Evolutionary conservation across 2,888 invertebrate genomes (phyloP), one percentile per base, ranked within the genome.

Genomic region (Dysmachus trigonus): DNA sequence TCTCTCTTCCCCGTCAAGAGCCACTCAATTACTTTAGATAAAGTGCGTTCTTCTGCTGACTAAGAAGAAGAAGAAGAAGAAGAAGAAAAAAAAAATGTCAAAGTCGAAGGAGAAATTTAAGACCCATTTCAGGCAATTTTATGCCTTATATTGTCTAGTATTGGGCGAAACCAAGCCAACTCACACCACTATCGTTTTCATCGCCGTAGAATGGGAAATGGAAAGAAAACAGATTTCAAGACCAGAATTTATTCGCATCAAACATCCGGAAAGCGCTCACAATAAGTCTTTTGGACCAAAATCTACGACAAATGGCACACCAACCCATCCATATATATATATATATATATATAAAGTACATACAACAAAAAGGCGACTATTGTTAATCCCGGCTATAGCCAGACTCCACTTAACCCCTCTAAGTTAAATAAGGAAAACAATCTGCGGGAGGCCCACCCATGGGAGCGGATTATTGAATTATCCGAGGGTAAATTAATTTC

Each of bases 161-260:
- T 18, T 18, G 22, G 27, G 22, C 62, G 62, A n/a, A 30, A 10
- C 10, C 51, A 27, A 33, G n/a, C 47, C 13, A 15, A 47, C 47
- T 47, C n/a, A n/a, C 47, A 47, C 47, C n/a, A n/a, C 18, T 4
- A n/a, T 18, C n/a, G n/a, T n/a, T n/a, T n/a, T n/a, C 18, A 22
- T 8, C 0, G 22, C 5, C 6, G 27, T 41, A n/a, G 47, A 15
- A n/a, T n/a, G 77, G 22, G 76, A 77, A 77, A 77, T 77, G 77
- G 77, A 77, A 77, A 47, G 47, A 77, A 47, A 77, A 77, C 77
- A 77, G 77, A 47, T 77, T 77, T 47, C 35, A 77, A 77, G 77
- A 22, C n/a, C 47, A 47, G 30, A 77, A 77, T 77, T 77, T 77
- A 77, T 77, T 77, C 47, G 47, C 77, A 77, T 77, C 47, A 77